Conservation (phyloP, 1,140 invertebrate genomes). For the Ctenoplectra terminalis region DNA sequence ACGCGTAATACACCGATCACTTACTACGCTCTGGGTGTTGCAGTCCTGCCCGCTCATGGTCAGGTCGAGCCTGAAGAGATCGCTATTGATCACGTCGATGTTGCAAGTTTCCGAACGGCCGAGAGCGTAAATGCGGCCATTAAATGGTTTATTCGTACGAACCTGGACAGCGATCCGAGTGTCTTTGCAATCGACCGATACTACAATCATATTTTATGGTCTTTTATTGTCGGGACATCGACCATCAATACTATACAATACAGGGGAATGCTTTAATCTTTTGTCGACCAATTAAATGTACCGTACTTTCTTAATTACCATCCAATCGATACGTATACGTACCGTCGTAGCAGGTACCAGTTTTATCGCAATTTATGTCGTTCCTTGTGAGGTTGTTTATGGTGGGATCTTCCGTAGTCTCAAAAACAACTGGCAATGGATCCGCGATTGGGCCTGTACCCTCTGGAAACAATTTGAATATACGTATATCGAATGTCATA, state of each 20-base stretch:
- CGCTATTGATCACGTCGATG: slow-evolving; percentile 95
- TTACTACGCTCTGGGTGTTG: slow-evolving; percentile 95
- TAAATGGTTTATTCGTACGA: slow-evolving; percentile 95
- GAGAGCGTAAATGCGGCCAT: slow-evolving; percentile 95
- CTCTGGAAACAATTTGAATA: slow-evolving; percentile 48
- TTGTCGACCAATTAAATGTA: neutral
- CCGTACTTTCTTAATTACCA: neutral
- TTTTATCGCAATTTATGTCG: slow-evolving; percentile 95
- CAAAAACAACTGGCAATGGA: slow-evolving; percentile 87
- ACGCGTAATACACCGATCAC: slow-evolving; percentile 74
- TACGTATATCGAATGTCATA: neutral
- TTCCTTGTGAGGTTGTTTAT: slow-evolving; percentile 88
- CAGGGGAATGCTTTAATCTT: neutral
- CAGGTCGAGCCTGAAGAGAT: slow-evolving; percentile 94
- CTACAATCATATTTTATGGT: slow-evolving; percentile 82
- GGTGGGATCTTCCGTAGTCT: slow-evolving; percentile 88
- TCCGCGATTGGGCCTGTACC: slow-evolving; percentile 71
- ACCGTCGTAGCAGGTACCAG: slow-evolving; percentile 97
- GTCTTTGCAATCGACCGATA: slow-evolving; percentile 96
- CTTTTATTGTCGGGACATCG: neutral
- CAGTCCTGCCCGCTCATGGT: slow-evolving; percentile 97
- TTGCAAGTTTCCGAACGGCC: slow-evolving; percentile 97
- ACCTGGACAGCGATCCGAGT: slow-evolving; percentile 96
- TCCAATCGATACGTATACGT: slow-evolving; percentile 63
- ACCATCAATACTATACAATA: too few relatives aligned